Evolutionary conservation across 2,888 invertebrate species (phyloP).

Genomic region (Allophyes oxyacanthae): DNA sequence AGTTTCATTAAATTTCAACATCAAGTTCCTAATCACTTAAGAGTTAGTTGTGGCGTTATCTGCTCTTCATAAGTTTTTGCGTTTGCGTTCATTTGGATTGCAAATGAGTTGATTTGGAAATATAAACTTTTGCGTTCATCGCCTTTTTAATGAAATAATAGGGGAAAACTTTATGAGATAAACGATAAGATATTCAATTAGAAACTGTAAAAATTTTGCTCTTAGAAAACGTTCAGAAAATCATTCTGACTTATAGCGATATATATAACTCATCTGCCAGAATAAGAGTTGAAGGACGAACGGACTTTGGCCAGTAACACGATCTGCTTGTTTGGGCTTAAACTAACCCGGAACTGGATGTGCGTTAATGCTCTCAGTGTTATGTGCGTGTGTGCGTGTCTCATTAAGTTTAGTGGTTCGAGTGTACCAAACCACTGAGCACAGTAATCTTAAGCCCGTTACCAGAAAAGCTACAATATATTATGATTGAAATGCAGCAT

Average conservation of each 20-base stretch:
- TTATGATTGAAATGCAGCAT: constrained; percentile 10
- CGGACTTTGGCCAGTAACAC: constrained; percentile 66
- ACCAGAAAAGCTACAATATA: background rate
- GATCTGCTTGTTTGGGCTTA: constrained; percentile 75
- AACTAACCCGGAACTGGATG: constrained; percentile 73
- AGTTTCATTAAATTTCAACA: constrained; percentile 40
- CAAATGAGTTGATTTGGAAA: constrained; percentile 38
- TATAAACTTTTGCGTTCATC: constrained; percentile 24
- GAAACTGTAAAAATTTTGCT: constrained; percentile 17
- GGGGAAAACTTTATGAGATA: constrained; percentile 15
- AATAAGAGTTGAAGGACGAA: constrained; percentile 58
- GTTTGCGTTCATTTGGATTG: constrained; percentile 40
- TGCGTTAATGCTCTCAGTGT: constrained; percentile 63
- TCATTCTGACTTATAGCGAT: constrained; percentile 9
- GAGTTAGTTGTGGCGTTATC: constrained; percentile 30
- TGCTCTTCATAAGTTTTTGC: constrained; percentile 37
- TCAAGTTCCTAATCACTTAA: constrained; percentile 33
- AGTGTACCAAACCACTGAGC: constrained; percentile 16
- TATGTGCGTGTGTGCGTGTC: constrained; percentile 15
- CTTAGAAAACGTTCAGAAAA: constrained; percentile 27
- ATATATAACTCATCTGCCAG: constrained; percentile 30
- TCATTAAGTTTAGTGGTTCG: constrained; percentile 27
- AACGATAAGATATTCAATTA: constrained; percentile 25
- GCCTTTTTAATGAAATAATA: constrained; percentile 18
- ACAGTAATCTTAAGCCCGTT: constrained; percentile 7